Evolutionary conservation across 1,140 invertebrate species (phyloP).

Genomic region (Agrilus planipennis): DNA sequence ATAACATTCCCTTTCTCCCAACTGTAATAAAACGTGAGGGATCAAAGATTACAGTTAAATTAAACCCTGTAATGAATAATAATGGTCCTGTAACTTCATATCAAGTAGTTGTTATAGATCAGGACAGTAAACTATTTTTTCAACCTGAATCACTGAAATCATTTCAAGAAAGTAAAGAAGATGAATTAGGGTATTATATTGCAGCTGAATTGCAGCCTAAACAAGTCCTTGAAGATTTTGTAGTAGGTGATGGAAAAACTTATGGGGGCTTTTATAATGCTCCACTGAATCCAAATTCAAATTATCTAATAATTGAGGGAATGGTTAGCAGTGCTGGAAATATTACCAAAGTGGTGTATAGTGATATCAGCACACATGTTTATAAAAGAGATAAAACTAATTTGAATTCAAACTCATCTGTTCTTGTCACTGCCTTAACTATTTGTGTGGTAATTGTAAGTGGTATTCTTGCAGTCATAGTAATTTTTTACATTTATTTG

Average conservation of each 20-base stretch:
- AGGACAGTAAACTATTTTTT: constrained; percentile 45
- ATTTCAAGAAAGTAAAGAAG: constrained; percentile 44
- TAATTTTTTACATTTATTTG: constrained; percentile 48
- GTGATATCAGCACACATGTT: no score
- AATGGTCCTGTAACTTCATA: constrained; percentile 63
- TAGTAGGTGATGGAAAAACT: constrained; percentile 59
- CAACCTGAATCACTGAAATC: constrained; percentile 43
- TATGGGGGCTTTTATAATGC: constrained; percentile 72
- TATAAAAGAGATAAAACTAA: no score
- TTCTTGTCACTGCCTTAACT: constrained; percentile 39
- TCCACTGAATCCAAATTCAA: constrained; percentile 49
- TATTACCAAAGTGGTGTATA: constrained; percentile 52
- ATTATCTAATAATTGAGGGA: constrained; percentile 61
- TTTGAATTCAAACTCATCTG: no score
- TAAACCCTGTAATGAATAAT: constrained; percentile 51
- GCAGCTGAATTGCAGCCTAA: constrained; percentile 57
- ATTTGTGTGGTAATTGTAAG: constrained; percentile 49
- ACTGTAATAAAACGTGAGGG: constrained; percentile 44
- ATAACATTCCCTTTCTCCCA: constrained; percentile 48
- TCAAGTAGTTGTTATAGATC: constrained; percentile 57
- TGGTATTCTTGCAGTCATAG: constrained; percentile 41
- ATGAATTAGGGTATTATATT: constrained; percentile 63
- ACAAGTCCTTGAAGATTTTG: constrained; percentile 44
- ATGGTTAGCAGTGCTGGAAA: constrained; percentile 54
- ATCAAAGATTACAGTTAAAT: constrained; percentile 46